Conservation (phyloP, 2,888 invertebrate genomes). For the Linnaemya vulpina region DNA sequence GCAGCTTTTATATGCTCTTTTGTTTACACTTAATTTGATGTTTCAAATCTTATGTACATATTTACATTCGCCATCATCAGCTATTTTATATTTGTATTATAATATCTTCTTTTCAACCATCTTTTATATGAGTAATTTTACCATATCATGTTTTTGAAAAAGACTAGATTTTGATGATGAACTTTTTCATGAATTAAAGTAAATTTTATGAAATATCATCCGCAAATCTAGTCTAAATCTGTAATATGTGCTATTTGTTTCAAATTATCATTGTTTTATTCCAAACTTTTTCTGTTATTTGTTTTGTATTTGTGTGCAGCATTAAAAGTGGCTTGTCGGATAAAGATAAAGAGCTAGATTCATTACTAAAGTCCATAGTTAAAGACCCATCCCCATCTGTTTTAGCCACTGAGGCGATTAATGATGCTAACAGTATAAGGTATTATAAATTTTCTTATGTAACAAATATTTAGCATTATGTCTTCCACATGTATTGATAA, state of each 20-base stretch:
- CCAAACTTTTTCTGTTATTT: constrained; percentile 66
- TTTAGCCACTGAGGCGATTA: constrained; percentile 85
- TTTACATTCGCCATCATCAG: background rate
- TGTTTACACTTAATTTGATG: constrained; percentile 8
- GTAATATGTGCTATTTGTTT: constrained; percentile 1
- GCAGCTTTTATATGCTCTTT: constrained; percentile 19
- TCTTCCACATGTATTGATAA: background rate
- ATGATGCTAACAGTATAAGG: constrained; percentile 84
- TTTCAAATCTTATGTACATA: background rate
- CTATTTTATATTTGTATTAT: constrained; percentile 8
- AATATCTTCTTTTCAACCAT: constrained; percentile 20
- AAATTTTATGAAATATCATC: background rate
- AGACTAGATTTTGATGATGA: background rate
- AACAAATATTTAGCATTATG: background rate
- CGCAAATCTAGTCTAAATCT: background rate
- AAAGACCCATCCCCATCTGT: constrained; percentile 86
- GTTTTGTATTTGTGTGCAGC: constrained; percentile 77
- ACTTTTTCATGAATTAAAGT: background rate
- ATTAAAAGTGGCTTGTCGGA: constrained; percentile 84
- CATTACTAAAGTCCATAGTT: constrained; percentile 89
- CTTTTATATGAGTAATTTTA: background rate
- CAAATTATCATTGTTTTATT: constrained; percentile 49
- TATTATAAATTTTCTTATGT: constrained; percentile 77
- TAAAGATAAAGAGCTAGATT: constrained; percentile 88
- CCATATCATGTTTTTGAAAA: background rate